Base-by-base conservation (phyloP, 1,140 invertebrate genomes). In the Heterodera schachtii region DNA sequence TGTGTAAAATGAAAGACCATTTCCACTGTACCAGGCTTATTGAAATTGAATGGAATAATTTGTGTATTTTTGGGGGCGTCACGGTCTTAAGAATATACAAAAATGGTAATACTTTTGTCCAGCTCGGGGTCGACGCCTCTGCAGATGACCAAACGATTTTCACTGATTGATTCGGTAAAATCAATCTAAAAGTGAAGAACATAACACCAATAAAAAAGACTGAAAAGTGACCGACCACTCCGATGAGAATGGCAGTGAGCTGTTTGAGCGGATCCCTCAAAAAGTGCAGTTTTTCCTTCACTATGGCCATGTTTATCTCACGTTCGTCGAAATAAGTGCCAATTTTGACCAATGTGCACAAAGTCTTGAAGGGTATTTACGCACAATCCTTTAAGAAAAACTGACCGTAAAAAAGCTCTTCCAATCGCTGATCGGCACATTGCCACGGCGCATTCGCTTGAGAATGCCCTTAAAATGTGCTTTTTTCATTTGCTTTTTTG, bases 61-160 rank as follows among this genome's bases (percentile, higher is more conserved):
- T 31, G 31, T 31, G 31, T 1, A 31, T 31, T 31, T 31, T 31
- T 31, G 0, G 31, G 31, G 31, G 31, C 31, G 31, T 31, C 31
- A 31, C 31, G 31, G 31, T 31, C 31, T 31, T 16, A 13, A 64
- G 57, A 64, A 16, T 19, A 19, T 11, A 69, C 49, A 3, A 13
- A n/a, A 21, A 52, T 77, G 49, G 67, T 11, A 43, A 80, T 31
- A 78, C 44, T 73, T 79, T 81, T 74, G 66, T 89, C 88, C n/a
- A 90, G 74, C 44, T 86, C 85, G 7, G 73, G 44, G 79, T 87
- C 85, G 11, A 89, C 76, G n/a, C 84, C 88, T 4, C 69, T 44
- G 21, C 83, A 84, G 11, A 90, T 84, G n/a, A 90, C 86, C 70
- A 89, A 85, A 67, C 89, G 79, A 44, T 84, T 82, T 81, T 89